phyloP scores from a whole-genome alignment of 1,140 invertebrate genomes.

The Neodiprion lecontei region DNA sequence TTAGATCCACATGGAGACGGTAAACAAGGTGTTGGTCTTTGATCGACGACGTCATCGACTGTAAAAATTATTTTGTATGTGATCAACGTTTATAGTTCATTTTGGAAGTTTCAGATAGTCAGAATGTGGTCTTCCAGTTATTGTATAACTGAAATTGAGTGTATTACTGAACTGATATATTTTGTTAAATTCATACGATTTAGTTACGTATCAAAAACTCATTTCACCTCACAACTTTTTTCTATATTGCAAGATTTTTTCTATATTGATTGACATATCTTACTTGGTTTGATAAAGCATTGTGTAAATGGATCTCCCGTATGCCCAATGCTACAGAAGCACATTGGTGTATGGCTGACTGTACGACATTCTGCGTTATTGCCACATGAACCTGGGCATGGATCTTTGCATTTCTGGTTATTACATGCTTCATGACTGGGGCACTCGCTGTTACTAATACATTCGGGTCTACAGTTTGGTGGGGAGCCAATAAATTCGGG shows the following conservation, averaged over 20 bases:
- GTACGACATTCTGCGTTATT: slow-evolving; percentile 74
- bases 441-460: slow-evolving; percentile 77
- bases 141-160: too few species aligned
- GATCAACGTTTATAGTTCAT: too few species aligned
- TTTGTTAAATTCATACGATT: too few species aligned
- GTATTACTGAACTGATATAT: too few species aligned
- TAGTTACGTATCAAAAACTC: too few species aligned
- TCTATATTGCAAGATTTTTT: too few species aligned
- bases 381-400: slow-evolving; percentile 76
- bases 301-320: slow-evolving; percentile 75
- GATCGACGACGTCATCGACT: slow-evolving; percentile 29
- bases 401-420: slow-evolving; percentile 74
- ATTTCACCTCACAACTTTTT: too few species aligned
- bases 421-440: slow-evolving; percentile 71
- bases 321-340: slow-evolving; percentile 71
- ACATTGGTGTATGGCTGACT: slow-evolving; percentile 74
- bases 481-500: slow-evolving; percentile 72
- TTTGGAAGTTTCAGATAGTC: too few species aligned
- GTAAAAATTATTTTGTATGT: slow-evolving; percentile 6
- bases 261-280: slow-evolving; percentile 18
- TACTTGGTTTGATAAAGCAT: slow-evolving; percentile 62
- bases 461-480: slow-evolving; percentile 76
- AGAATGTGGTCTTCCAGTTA: too few species aligned
- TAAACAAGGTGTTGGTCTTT: slow-evolving; percentile 67
- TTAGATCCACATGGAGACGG: slow-evolving; percentile 84